Evolutionary conservation across 2,113 vertebrate genomes (phyloP), one percentile per base, ranked within the genome.

Genomic region (Aspiorhynchus laticeps): DNA sequence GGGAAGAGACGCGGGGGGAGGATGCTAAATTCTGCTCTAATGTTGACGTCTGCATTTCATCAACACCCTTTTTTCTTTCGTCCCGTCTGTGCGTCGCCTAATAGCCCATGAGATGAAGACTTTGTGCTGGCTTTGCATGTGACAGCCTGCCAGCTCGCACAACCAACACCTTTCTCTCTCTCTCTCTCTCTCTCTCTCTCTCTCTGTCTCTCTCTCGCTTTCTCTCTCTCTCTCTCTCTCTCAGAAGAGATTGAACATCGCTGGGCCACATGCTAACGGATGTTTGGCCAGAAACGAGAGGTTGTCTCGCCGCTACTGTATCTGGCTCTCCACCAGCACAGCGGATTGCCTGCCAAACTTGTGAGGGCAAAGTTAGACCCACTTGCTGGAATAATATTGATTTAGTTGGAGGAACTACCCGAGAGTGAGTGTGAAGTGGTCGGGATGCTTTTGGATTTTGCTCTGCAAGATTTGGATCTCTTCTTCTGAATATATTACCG

Each of bases 11-110:
- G 90, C 89, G 86, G 8, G 87, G 91, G 85, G 11, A 80, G 78
- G 90, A 91, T 91, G 92, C 92, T 91, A 92, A 93, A 94, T 95
- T 92, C 90, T 94, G 91, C 93, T 84, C 92, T 89, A 84, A 93
- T 92, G 91, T 94, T 94, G 93, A 94, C 88, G 90, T 94, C 94
- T 94, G 93, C 91, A 90, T 94, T 95, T 95, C 92, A 92, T 94
- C 92, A 92, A 92, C 92, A 89, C 88, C 83, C 36, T 92, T 92
- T 92, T 91, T 91, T 90, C 87, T 84, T 56, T 38, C 41, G 24
- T 46, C 59, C n/a, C 28, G 89, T 88, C 90, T 93, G 86, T 88
- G 83, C 67, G 88, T 87, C 86, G 85, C 88, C 88, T 92, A 76
- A 90, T 91, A 88, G 91, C 87, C 90, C 77, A 80, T 84, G 53